Base-by-base conservation (phyloP, 2,888 invertebrate species). In the Chloroclysta siterata region DNA sequence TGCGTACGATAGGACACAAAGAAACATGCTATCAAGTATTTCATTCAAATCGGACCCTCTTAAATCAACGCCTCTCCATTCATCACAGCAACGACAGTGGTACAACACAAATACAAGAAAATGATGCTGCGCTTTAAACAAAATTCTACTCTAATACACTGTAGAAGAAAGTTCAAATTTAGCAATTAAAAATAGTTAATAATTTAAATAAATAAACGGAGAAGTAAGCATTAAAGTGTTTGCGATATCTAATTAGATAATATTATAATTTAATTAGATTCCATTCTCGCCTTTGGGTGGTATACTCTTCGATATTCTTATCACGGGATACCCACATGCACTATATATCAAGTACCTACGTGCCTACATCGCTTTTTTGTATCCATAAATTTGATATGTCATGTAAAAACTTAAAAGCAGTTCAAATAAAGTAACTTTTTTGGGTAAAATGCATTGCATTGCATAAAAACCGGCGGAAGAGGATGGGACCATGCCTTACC, bases 401-500 rank as follows among this genome's bases (percentile, higher is more conserved):
- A 71, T 65, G 62, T 73, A 72, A 79, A 79, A 81, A 79, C 72
- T 72, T 74, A 85, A 87, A 87, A 86, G 47, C 55, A 87, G 83
- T 83, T 83, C 86, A 88, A 89, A 86, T 84, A 88, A 80, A 83
- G 85, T 85, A 78, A 78, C 81, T 85, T 88, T 88, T 88, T 86
- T 82, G 76, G 76, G 79, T 73, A 79, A 80, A 85, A 84, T 78
- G 80, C 79, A 83, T 79, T 83, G 88, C 84, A 85, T 79, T 85
- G 82, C 84, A 89, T 89, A 88, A 90, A 90, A 87, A 78, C 80
- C 79, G 80, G 80, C 93, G 93, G 93, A 93, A 93, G 88, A 89
- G 93, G 93, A 92, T 91, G 93, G 90, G 90, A 86, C 90, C n/a
- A 47, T 22, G 50, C 36, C 84, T 84, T 70, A 88, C 88, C 89